phyloP scores from a whole-genome alignment of 2,888 invertebrate species.

The Xestia rhomboidea region DNA sequence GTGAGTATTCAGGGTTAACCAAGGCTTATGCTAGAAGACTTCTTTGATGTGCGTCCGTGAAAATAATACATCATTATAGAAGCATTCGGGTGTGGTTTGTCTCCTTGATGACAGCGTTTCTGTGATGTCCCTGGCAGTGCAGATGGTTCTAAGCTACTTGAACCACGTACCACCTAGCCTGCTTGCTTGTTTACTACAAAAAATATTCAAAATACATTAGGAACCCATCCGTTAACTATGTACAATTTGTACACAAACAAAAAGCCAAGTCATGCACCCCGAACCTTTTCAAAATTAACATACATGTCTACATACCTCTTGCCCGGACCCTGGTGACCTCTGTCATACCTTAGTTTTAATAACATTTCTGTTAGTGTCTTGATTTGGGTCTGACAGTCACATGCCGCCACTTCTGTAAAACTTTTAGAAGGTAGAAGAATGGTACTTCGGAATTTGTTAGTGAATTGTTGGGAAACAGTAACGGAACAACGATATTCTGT shows the following conservation, averaged over 20 bases:
- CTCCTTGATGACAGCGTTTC: not conserved
- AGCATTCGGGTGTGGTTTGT: not conserved
- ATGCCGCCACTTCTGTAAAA: not conserved
- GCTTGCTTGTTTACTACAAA: not conserved
- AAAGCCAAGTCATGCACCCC: not conserved
- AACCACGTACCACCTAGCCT: not conserved
- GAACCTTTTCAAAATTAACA: slow-evolving; percentile 26
- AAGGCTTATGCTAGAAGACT: too few relatives aligned
- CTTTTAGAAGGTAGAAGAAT: not conserved
- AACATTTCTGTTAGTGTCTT: not conserved
- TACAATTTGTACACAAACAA: not conserved
- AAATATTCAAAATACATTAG: not conserved
- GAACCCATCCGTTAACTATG: too few relatives aligned
- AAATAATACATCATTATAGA: too few relatives aligned
- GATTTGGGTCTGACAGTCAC: slow-evolving; percentile 20
- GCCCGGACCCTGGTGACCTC: not conserved
- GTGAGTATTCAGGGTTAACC: too few relatives aligned
- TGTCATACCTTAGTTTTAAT: slow-evolving; percentile 23
- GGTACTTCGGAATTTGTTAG: not conserved
- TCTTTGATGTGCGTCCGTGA: too few relatives aligned
- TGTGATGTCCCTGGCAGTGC: not conserved
- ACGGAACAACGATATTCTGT: not conserved
- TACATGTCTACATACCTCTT: not conserved
- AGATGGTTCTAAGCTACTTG: not conserved
- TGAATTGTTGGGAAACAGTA: not conserved